phyloP scores from a whole-genome alignment of 2,797 vertebrate species.

The Urophycis tenuis region DNA sequence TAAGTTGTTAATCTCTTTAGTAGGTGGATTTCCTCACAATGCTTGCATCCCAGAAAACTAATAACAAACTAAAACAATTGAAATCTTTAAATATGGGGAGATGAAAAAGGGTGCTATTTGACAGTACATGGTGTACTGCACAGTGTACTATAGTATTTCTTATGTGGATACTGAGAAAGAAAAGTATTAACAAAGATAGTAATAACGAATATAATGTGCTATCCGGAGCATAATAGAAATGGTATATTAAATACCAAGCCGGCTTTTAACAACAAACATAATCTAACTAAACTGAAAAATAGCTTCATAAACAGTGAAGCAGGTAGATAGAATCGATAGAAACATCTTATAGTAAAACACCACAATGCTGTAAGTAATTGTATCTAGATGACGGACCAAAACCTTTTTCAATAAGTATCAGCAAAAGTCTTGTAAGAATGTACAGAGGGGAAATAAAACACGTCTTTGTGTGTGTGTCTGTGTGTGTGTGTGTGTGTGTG shows the following conservation, averaged over 20 bases:
- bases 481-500: conserved; percentile 1
- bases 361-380: conserved; percentile 37
- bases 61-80: not conserved
- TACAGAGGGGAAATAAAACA: conserved; percentile 53
- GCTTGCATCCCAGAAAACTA: not conserved
- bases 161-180: not conserved
- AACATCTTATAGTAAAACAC: conserved; percentile 45
- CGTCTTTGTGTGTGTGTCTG: not conserved
- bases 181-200: no score
- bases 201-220: not conserved
- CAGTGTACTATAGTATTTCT: not conserved
- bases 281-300: conserved; percentile 39
- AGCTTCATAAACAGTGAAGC: conserved; percentile 40
- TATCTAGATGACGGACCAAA: conserved; percentile 46
- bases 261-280: conserved; percentile 30
- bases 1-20: not conserved
- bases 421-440: conserved; percentile 28
- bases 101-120: not conserved
- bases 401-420: conserved; percentile 51
- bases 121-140: not conserved
- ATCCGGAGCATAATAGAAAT: conserved; percentile 12
- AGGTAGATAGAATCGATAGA: conserved; percentile 20
- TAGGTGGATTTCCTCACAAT: not conserved
- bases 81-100: not conserved
- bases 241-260: not conserved